Base-by-base conservation (phyloP, 2,797 vertebrate genomes). In the Manis crassicaudata region DNA sequence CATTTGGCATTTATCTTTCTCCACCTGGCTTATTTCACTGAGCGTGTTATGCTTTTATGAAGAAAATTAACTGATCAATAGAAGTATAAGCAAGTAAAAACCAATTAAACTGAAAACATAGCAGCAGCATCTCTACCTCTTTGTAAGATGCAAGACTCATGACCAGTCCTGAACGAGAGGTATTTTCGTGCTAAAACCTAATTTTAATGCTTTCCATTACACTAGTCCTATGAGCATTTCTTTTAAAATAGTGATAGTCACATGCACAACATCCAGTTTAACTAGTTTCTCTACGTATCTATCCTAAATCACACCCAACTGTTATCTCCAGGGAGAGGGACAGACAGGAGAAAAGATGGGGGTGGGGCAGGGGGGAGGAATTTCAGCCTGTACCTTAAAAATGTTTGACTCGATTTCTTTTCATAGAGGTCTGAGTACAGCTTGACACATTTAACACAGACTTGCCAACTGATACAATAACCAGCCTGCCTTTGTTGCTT, bases 401-500 rank as follows among this genome's bases (percentile, higher is more conserved):
- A 23, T 11, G 40, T 23, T 60, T 21, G 83, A 16, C 68, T 68
- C 54, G n/a, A 32, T 54, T 77, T 68, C 76, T 68, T 80, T 35
- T n/a, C 1, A 40, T n/a, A 50, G 23, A 46, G 73, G 32, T 1
- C 4, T 8, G 14, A 0, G 6, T 2, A 12, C 43, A 52, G 63
- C n/a, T 70, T 46, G 43, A 79, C 18, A 21, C 8, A 63, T 27
- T n/a, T 23, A 13, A 52, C 63, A 9, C 29, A 14, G 35, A 4
- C 32, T 11, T 8, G 5, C 35, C 32, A 6, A 40, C n/a, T 2
- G 4, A 13, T 11, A 37, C 17, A 70, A 40, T 18, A 70, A 21
- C 20, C 56, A 12, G 20, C 16, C 27, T 2, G 6, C 6, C 43
- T 16, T 40, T 56, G 0, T 0, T 43, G 60, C 72, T 76, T 62